phyloP scores from a whole-genome alignment of 2,797 vertebrate species.

The Sphaeramia orbicularis region DNA sequence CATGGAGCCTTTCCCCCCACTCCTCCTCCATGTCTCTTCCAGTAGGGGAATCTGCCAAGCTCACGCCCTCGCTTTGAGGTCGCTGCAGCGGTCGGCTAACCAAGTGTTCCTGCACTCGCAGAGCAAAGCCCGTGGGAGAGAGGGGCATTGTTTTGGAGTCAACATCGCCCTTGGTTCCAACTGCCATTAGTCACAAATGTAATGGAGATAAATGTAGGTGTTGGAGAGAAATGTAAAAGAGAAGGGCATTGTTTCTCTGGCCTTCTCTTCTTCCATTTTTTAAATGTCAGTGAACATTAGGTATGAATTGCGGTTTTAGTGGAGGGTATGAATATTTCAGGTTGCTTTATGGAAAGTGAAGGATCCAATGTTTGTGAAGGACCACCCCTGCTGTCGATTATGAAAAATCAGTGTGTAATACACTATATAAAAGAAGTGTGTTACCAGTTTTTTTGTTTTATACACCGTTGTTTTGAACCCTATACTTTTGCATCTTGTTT shows the following conservation, averaged over 20 bases:
- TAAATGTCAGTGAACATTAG: background rate
- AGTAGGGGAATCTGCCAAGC: background rate
- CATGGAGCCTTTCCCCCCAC: conserved; percentile 15
- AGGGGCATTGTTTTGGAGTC: conserved; percentile 58
- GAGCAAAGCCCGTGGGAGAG: conserved; percentile 38
- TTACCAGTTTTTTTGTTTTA: too few relatives aligned
- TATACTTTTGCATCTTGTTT: too few relatives aligned
- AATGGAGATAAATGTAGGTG: conserved; percentile 46
- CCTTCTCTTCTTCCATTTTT: background rate
- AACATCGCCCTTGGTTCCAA: conserved; percentile 15
- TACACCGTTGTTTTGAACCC: too few relatives aligned
- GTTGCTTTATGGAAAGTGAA: conserved; percentile 6
- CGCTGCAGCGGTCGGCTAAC: conserved; percentile 1
- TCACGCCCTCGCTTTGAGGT: conserved; percentile 28
- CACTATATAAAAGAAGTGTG: too few relatives aligned
- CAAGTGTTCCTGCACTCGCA: conserved; percentile 31
- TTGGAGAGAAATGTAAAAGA: conserved; percentile 15
- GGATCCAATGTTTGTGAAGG: background rate
- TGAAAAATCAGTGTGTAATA: background rate
- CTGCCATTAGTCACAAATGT: conserved; percentile 28
- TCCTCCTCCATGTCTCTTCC: background rate
- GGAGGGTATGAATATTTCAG: background rate
- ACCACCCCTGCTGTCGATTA: background rate
- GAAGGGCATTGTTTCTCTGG: conserved; percentile 21
- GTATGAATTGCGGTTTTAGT: background rate